phyloP scores from a whole-genome alignment of 2,797 vertebrate species.

The Australoheros facetus region DNA sequence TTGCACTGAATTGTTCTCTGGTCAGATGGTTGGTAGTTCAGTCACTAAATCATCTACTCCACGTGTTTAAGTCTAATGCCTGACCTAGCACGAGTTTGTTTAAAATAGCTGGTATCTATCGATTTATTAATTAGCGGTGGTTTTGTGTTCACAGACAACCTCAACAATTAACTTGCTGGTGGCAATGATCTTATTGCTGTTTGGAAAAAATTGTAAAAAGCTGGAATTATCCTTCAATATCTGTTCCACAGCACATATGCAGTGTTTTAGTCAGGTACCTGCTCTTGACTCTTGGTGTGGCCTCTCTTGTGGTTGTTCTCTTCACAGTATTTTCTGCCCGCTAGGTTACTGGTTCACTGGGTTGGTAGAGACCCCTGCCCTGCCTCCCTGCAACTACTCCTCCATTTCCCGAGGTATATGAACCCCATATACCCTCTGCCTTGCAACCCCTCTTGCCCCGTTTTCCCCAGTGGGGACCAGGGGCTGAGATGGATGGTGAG shows the following conservation, averaged over 20 bases:
- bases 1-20: not conserved
- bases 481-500: constrained; percentile 77
- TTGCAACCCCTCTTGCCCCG: constrained; percentile 50
- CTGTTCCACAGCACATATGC: not conserved
- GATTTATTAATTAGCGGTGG: not conserved
- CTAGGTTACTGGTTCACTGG: constrained; percentile 55
- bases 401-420: constrained; percentile 53
- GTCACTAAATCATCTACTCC: rapidly evolving
- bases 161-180: not conserved
- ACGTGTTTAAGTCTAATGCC: not conserved
- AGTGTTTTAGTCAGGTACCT: not conserved
- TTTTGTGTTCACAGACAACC: not conserved
- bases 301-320: constrained; percentile 55
- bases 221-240: not conserved
- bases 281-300: constrained; percentile 32
- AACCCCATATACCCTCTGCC: constrained; percentile 49
- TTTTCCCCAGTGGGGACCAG: constrained; percentile 62
- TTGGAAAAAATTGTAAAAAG: not conserved
- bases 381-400: constrained; percentile 32
- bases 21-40: not conserved
- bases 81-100: not conserved
- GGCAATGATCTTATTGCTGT: not conserved
- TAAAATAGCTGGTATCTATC: not conserved
- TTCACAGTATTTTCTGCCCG: constrained; percentile 39
- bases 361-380: constrained; percentile 43